Percentiles rank a stretch among this genome's conserved stretches.
Conservation (phyloP, 2,888 invertebrate species). For the Strigamia maritima region DNA sequence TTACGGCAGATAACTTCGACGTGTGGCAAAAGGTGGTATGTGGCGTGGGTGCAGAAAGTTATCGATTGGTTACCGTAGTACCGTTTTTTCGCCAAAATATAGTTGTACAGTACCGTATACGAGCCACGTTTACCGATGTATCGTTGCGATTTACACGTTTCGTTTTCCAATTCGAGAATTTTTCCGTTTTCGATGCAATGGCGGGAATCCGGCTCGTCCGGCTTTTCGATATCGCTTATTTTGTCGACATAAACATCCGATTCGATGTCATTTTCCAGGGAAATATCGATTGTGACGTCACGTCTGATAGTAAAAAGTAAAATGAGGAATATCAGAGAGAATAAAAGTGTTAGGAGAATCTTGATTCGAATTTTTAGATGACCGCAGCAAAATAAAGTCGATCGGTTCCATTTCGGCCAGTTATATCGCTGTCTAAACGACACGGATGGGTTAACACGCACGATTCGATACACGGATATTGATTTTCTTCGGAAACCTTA, state of each 20-base stretch:
- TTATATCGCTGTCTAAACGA: background rate
- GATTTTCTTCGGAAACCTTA: background rate
- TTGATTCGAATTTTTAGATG: background rate
- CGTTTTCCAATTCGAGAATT: background rate
- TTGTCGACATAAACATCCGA: background rate
- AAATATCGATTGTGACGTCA: background rate
- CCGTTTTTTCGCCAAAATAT: slow-evolving; percentile 62
- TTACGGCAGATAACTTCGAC: slow-evolving; percentile 65
- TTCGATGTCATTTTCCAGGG: background rate
- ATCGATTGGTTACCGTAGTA: slow-evolving; percentile 74
- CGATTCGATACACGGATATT: background rate
- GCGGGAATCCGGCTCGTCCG: no score
- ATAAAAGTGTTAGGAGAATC: background rate
- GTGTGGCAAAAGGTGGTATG: slow-evolving; percentile 67
- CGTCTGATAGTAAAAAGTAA: background rate
- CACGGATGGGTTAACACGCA: background rate
- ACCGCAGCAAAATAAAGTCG: background rate
- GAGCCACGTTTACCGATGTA: slow-evolving; percentile 60
- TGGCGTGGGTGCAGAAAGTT: slow-evolving; percentile 70
- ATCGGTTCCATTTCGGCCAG: background rate
- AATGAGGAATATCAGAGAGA: background rate
- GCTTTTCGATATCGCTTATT: background rate
- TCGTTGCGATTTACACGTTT: background rate
- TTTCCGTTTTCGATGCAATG: background rate
- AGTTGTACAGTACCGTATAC: slow-evolving; percentile 87